phyloP scores from a whole-genome alignment of 2,797 vertebrate species.

The Liasis olivaceus region DNA sequence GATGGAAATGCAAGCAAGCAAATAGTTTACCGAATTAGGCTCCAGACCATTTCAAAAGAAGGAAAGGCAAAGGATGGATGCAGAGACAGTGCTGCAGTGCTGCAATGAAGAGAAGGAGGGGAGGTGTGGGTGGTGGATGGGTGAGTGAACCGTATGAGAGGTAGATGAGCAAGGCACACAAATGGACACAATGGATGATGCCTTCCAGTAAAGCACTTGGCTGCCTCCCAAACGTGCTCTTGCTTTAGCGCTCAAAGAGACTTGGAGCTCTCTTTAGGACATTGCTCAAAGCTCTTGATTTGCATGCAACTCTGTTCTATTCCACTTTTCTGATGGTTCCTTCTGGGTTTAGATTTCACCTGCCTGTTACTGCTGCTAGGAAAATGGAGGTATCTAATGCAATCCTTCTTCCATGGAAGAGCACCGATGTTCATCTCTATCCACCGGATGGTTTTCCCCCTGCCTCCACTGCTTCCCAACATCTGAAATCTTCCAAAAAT shows the following conservation, averaged over 20 bases:
- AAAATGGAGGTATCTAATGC: constrained; percentile 58
- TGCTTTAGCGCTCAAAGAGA: neutral
- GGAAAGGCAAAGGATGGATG: no score
- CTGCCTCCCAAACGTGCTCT: neutral
- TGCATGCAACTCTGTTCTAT: constrained; percentile 35
- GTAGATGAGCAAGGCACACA: neutral
- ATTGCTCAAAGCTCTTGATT: neutral
- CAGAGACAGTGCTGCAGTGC: no score
- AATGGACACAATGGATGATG: neutral
- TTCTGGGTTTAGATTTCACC: constrained; percentile 36
- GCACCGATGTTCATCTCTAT: constrained; percentile 48
- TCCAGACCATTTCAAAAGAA: no score
- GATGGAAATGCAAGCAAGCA: no score
- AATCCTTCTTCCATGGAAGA: constrained; percentile 56
- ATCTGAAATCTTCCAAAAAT: constrained; percentile 67
- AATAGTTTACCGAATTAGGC: no score
- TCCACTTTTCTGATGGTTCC: constrained; percentile 39
- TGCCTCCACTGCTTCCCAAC: constrained; percentile 10
- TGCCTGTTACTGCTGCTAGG: constrained; percentile 50
- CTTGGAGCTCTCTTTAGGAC: neutral
- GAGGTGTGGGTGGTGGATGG: neutral
- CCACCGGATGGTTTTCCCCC: constrained; percentile 37
- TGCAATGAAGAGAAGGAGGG: neutral
- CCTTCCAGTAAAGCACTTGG: neutral
- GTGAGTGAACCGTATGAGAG: neutral